Percentiles rank a stretch among this genome's conserved stretches.
Evolutionary conservation across 2,797 vertebrate genomes (phyloP).

Genomic region (Melopsittacus undulatus): DNA sequence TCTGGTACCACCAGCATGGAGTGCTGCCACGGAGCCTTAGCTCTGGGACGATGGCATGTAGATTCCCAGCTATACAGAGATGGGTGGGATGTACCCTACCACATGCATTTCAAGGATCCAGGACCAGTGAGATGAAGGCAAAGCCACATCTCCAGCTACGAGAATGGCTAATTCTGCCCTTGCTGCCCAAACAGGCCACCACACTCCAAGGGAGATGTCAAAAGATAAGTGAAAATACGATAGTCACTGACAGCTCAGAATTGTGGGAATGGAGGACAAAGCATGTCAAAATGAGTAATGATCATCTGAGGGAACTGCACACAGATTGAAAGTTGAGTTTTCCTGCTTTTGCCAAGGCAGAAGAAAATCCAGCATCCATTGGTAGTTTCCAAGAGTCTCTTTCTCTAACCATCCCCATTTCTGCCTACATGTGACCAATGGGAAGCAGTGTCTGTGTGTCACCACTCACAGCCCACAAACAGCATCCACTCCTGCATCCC

Average conservation of each 20-base stretch:
- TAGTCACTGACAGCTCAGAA: neutral
- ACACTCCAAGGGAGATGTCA: neutral
- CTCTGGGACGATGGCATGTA: neutral
- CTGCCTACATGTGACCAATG: fast-evolving
- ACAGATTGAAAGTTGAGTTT: neutral
- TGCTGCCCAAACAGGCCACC: neutral
- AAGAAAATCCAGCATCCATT: neutral
- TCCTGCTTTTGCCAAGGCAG: neutral
- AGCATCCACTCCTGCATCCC: neutral
- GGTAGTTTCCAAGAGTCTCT: neutral
- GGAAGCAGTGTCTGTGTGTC: neutral
- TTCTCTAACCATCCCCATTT: neutral
- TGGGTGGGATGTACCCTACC: neutral
- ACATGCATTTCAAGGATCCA: neutral
- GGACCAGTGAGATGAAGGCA: neutral
- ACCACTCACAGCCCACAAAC: neutral
- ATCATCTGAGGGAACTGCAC: neutral
- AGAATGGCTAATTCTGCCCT: neutral
- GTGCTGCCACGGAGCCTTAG: neutral
- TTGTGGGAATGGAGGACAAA: neutral
- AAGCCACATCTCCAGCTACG: neutral
- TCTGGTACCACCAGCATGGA: neutral
- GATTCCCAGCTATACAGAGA: neutral
- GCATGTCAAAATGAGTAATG: neutral
- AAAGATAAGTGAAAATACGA: neutral